Percentiles rank a stretch among this genome's conserved stretches.
These are phyloP conservation scores for Cephus pygmeus DNA, from an alignment of 2,888 invertebrate genomes.

Conservation along the genomic window DNA sequence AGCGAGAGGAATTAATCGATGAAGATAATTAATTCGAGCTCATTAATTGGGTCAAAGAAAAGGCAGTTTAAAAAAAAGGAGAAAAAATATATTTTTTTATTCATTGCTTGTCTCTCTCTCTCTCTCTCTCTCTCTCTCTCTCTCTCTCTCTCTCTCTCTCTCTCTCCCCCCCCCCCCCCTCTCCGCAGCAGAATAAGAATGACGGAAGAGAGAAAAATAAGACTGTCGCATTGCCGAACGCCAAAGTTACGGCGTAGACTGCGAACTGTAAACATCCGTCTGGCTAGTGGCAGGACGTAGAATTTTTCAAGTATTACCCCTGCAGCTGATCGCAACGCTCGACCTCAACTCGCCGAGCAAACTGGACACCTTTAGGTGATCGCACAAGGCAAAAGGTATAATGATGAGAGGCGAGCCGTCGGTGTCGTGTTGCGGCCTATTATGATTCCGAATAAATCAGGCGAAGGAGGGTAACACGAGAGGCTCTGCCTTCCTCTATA, in stretches of 20 bases:
- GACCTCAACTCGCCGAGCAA: constrained; percentile 36
- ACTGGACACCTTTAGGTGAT: constrained; percentile 49
- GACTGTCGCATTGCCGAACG: not conserved
- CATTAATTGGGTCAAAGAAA: not conserved
- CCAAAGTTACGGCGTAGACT: not conserved
- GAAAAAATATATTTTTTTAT: not conserved
- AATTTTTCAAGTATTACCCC: not conserved
- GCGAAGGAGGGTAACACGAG: constrained; percentile 58
- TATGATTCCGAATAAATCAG: constrained; percentile 60
- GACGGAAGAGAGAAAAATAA: not conserved
- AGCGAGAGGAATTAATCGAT: not conserved
- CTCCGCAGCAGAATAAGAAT: not conserved
- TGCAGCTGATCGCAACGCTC: not conserved
- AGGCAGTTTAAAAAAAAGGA: not conserved
- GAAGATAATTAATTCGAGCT: not conserved
- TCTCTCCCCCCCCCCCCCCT: too few relatives aligned
- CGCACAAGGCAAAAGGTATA: constrained; percentile 55
- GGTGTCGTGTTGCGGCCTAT: constrained; percentile 58
- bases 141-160: not conserved
- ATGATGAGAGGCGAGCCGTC: constrained; percentile 52
- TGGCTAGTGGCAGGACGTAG: not conserved
- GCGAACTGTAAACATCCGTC: not conserved
- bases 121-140: not conserved
- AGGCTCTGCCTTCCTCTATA: constrained; percentile 39
- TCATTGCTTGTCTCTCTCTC: not conserved